Evolutionary conservation across 2,888 invertebrate species (phyloP), one percentile per base, ranked within the genome.

Genomic region (Laspeyria flexula): DNA sequence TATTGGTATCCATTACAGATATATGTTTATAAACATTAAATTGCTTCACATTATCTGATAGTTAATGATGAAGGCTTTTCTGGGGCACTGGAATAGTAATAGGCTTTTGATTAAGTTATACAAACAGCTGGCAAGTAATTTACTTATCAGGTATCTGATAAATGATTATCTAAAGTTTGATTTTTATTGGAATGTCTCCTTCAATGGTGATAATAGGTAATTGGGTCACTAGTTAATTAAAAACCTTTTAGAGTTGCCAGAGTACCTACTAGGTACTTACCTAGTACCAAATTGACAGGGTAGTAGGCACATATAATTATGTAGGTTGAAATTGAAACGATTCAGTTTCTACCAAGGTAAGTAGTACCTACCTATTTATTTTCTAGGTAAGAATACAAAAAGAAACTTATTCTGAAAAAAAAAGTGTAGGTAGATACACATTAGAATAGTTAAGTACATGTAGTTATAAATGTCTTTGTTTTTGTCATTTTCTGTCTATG

Each of bases 11-110:
- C 29, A 35, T 35, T 16, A 50, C n/a, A 51, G 35, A 40, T 35
- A 16, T 44, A 30, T 40, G 43, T 54, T 50, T 57, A 49, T 46
- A 52, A 44, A 48, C 57, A 41, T 49, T 11, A 38, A 43, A 51
- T 66, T 41, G 37, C 27, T 23, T 39, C 25, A 11, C 12, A 43
- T 38, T 59, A 56, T 56, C 48, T 40, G 49, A 56, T 61, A 54
- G 52, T 57, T 53, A 47, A 41, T 11, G 37, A 47, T 45, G 44
- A 3, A 48, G 37, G 3, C 30, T 45, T 58, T 61, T 56, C 51
- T 61, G 41, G 50, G 54, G 42, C 65, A 60, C 25, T 44, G 38
- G 47, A 53, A 47, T 49, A 56, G 35, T 60, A 65, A 60, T 51
- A 33, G 11, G 12, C 16, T 9, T 54, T 37, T 42, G 52, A 65